Base-by-base conservation (phyloP, 2,888 invertebrate genomes). In the Cactoblastis cactorum region DNA sequence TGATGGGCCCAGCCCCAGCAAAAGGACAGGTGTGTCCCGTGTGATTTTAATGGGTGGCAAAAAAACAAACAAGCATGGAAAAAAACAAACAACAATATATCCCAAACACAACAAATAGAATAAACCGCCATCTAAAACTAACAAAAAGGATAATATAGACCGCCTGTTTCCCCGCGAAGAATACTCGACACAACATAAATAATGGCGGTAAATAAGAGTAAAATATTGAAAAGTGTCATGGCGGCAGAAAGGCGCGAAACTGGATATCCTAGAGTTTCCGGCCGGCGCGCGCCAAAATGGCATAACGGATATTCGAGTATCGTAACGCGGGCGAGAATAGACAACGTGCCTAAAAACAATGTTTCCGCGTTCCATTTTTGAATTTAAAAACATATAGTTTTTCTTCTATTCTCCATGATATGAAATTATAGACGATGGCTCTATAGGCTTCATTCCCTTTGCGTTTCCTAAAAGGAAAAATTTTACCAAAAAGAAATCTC, bases 221-320 rank as follows among this genome's bases (percentile, higher is more conserved):
- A 88, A 87, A 88, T 89, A 89, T 89, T 83, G 89, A 80, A 85
- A 87, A 89, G 70, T 85, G 89, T 88, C 89, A 84, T 77, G 78
- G 82, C 78, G 80, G 76, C 68, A 83, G 82, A 84, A 83, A 83
- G 77, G 81, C 80, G 82, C 78, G 84, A 78, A 83, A 83, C 81
- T 83, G 86, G 83, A 87, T 87, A 83, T 86, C 85, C 86, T 77
- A 70, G 76, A 76, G 83, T 81, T 84, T 89, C 89, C 89, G 88
- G 84, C 71, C 76, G 80, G 77, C 75, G 78, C 80, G 75, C 80
- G 75, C 80, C 77, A 84, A 84, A 86, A 85, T 84, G 81, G 80
- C 83, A 78, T 76, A 78, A 74, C 87, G 87, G 88, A 88, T 88
- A 86, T 87, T 80, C 77, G 74, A 69, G 71, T 80, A 82, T 79